A percentile compares a stretch with the other conserved stretches of the same genome.
Evolutionary conservation across 1,140 invertebrate species (phyloP).

Genomic region (Myzus persicae): DNA sequence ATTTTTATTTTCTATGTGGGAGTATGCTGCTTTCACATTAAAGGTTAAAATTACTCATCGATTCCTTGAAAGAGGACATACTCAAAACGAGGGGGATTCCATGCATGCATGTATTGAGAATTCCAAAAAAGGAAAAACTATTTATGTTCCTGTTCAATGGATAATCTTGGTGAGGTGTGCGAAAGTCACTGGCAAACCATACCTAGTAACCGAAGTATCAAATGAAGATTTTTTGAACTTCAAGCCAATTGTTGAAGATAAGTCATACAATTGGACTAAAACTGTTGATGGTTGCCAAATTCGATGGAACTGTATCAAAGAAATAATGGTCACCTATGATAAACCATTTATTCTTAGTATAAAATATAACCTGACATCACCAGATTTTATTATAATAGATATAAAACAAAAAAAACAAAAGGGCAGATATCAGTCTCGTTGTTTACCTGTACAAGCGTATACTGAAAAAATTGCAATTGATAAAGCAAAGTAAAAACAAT

Average conservation of each 20-base stretch:
- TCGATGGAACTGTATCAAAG: background rate
- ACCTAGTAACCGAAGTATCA: background rate
- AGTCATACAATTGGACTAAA: background rate
- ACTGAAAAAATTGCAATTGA: constrained; percentile 20
- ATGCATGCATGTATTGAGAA: constrained; percentile 16
- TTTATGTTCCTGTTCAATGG: constrained; percentile 22
- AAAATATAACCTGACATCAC: background rate
- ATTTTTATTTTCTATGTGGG: constrained; percentile 39
- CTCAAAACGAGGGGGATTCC: background rate
- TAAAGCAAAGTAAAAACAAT: background rate
- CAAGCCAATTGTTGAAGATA: background rate
- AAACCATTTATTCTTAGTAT: constrained; percentile 6
- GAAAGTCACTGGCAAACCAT: background rate
- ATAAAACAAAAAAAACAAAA: background rate
- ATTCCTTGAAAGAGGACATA: constrained; percentile 9
- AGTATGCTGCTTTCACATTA: background rate
- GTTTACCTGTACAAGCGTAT: constrained; percentile 7
- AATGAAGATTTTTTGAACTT: constrained; percentile 21
- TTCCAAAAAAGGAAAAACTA: background rate
- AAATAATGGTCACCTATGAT: background rate
- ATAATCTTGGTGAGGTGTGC: background rate
- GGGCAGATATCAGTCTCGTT: background rate
- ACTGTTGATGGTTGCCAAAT: background rate
- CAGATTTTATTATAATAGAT: background rate
- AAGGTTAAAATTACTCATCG: background rate